Percentiles rank a stretch among this genome's conserved stretches.
Conservation (phyloP, 2,888 invertebrate species). For the Isotomurus palustris region DNA sequence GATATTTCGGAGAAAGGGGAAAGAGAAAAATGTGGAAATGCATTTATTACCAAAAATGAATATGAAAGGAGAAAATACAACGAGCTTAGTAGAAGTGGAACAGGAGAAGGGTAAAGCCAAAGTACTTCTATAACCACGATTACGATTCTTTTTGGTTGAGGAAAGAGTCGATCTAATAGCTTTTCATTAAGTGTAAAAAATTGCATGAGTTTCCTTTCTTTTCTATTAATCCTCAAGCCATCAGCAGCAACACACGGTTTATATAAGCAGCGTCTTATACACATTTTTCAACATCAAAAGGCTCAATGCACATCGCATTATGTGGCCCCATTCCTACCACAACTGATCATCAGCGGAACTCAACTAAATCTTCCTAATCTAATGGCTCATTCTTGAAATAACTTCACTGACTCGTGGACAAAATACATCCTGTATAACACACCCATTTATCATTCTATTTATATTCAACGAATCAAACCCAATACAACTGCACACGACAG, state of each 20-base stretch:
- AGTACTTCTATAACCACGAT: slow-evolving; percentile 1
- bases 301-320: slow-evolving; percentile 21
- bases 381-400: too few relatives aligned
- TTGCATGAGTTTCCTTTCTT: slow-evolving; percentile 30
- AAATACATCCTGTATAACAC: too few relatives aligned
- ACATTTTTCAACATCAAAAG: slow-evolving; percentile 26
- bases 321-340: too few relatives aligned
- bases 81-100: not conserved
- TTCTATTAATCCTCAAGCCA: not conserved
- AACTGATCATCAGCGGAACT: too few relatives aligned
- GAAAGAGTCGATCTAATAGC: slow-evolving; percentile 40
- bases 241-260: not conserved
- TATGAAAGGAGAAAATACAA: slow-evolving; percentile 16
- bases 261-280: not conserved
- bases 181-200: slow-evolving; percentile 43
- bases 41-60: slow-evolving; percentile 20
- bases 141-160: too few relatives aligned
- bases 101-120: not conserved
- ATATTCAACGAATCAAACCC: too few relatives aligned
- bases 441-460: too few relatives aligned
- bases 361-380: too few relatives aligned
- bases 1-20: slow-evolving; percentile 20
- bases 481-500: too few relatives aligned
- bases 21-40: slow-evolving; percentile 23
- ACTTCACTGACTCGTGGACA: too few relatives aligned